phyloP scores from a whole-genome alignment of 2,888 invertebrate genomes.

The Pseudolycoriella hygida region DNA sequence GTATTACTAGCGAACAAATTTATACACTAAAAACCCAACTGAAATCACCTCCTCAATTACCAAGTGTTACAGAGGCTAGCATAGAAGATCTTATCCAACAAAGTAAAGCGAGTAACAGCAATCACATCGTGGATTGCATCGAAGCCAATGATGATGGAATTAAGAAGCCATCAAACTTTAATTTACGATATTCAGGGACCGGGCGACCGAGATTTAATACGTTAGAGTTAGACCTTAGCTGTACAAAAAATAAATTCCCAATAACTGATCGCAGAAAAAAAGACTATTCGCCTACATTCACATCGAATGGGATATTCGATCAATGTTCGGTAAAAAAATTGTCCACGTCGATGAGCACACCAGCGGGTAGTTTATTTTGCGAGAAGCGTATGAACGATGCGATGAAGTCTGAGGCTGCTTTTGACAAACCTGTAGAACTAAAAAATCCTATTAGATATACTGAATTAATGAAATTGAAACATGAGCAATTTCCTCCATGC shows the following conservation, averaged over 20 bases:
- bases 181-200: neutral
- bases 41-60: slow-evolving; percentile 27
- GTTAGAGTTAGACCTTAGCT: slow-evolving; percentile 33
- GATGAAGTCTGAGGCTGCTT: slow-evolving; percentile 6
- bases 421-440: too few species aligned
- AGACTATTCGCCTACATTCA: slow-evolving; percentile 10
- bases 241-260: slow-evolving; percentile 40
- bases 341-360: slow-evolving; percentile 22
- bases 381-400: slow-evolving; percentile 27
- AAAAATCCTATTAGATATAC: too few species aligned
- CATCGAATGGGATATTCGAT: slow-evolving; percentile 6
- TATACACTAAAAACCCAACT: neutral
- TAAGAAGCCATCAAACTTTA: neutral
- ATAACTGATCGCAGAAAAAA: slow-evolving; percentile 27
- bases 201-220: slow-evolving; percentile 26
- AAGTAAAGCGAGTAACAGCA: neutral
- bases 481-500: too few species aligned
- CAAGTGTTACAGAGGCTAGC: slow-evolving; percentile 32
- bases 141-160: neutral
- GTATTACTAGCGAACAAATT: neutral
- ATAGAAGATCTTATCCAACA: slow-evolving; percentile 27
- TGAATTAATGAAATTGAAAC: too few species aligned
- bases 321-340: slow-evolving; percentile 21
- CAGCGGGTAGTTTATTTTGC: slow-evolving; percentile 25
- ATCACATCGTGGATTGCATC: neutral